Conservation (phyloP, 2,888 invertebrate genomes). For the Acronicta aceris region DNA sequence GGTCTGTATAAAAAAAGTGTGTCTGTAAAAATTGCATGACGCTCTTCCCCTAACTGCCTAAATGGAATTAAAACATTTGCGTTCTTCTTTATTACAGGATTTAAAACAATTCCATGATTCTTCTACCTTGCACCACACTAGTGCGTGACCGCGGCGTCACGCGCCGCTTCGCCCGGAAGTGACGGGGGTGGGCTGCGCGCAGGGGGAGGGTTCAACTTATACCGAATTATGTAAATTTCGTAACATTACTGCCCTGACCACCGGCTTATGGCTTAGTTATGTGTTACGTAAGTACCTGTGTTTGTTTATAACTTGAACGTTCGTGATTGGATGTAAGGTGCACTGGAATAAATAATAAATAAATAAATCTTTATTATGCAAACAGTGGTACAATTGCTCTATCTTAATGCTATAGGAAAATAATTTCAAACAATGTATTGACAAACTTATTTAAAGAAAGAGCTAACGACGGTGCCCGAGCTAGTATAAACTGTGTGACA, state of each 20-base stretch:
- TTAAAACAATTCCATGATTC: background rate
- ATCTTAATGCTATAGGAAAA: too few species aligned
- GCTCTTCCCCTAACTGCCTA: too few species aligned
- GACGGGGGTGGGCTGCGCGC: slow-evolving; percentile 53
- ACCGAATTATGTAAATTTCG: slow-evolving; percentile 69
- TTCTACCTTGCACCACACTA: slow-evolving; percentile 36
- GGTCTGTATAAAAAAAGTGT: too few species aligned
- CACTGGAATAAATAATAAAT: too few species aligned
- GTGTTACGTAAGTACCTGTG: slow-evolving; percentile 23
- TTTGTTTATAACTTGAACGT: slow-evolving; percentile 10
- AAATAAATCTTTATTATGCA: too few species aligned
- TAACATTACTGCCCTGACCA: slow-evolving; percentile 61
- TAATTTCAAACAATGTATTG: too few species aligned
- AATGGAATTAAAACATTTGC: too few species aligned
- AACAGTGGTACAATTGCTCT: too few species aligned
- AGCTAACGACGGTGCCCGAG: too few species aligned
- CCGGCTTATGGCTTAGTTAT: slow-evolving; percentile 44
- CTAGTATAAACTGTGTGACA: too few species aligned
- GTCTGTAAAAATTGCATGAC: too few species aligned
- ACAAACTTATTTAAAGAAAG: too few species aligned
- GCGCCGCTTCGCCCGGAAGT: slow-evolving; percentile 74
- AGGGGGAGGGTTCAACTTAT: slow-evolving; percentile 37
- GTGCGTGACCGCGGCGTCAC: slow-evolving; percentile 75
- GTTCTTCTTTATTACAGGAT: background rate
- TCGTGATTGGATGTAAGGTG: background rate